phyloP scores from a whole-genome alignment of 2,797 vertebrate genomes.

The Eleutherodactylus coqui region DNA sequence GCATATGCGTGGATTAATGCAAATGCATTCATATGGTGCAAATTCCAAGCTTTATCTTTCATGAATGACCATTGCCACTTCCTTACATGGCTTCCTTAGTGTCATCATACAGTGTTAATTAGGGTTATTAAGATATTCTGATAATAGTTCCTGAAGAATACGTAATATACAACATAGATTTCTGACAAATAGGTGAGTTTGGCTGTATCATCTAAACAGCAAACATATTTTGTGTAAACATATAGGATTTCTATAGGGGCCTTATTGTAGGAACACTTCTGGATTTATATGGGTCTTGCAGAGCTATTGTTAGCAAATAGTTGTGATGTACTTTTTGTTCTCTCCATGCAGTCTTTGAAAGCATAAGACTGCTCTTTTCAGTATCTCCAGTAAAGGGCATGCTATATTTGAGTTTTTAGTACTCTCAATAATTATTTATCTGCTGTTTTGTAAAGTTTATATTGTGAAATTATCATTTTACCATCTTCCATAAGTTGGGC shows the following conservation, averaged over 20 bases:
- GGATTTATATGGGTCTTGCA: not conserved
- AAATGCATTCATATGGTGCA: too few species aligned
- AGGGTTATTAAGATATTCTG: too few species aligned
- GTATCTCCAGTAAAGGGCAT: not conserved
- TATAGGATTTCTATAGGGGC: too few species aligned
- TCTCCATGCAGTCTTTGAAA: not conserved
- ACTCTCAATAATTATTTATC: not conserved
- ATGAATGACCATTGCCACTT: too few species aligned
- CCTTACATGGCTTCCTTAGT: too few species aligned
- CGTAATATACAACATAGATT: not conserved
- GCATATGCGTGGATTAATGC: too few species aligned
- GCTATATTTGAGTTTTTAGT: not conserved
- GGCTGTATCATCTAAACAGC: too few species aligned
- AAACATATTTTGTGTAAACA: too few species aligned
- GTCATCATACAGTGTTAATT: too few species aligned
- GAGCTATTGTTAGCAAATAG: not conserved
- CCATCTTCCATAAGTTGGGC: not conserved
- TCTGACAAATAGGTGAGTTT: too few species aligned
- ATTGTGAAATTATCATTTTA: slow-evolving; percentile 3
- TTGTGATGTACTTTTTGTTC: not conserved
- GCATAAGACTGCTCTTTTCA: not conserved
- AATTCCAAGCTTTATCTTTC: too few species aligned
- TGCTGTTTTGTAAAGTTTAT: not conserved
- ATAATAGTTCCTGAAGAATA: not conserved
- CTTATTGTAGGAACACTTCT: too few species aligned